These are phyloP conservation scores for Urocynchramus pylzowi DNA, from an alignment of 2,113 vertebrate genomes.

Conservation along the genomic window DNA sequence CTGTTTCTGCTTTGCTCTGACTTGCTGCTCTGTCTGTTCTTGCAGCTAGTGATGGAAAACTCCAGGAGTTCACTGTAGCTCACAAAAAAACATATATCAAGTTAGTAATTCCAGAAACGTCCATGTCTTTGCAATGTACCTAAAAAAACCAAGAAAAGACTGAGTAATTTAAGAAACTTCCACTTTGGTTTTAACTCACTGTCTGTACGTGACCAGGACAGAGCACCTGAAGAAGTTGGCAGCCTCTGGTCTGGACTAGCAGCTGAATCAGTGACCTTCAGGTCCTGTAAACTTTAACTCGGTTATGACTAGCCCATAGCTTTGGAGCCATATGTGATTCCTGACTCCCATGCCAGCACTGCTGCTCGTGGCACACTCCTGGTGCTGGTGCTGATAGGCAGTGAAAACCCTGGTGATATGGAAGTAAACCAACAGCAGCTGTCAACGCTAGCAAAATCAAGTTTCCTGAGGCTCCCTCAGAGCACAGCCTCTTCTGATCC, in stretches of 20 bases:
- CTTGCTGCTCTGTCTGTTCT: not conserved
- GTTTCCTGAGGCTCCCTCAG: not conserved
- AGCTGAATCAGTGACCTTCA: not conserved
- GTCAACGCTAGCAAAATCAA: not conserved
- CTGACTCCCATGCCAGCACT: not conserved
- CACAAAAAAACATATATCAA: no score
- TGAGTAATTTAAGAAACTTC: not conserved
- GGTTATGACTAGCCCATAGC: rapidly evolving
- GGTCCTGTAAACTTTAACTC: not conserved
- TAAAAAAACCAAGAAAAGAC: not conserved
- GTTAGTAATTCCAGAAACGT: not conserved
- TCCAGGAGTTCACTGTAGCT: not conserved
- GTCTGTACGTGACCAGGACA: not conserved
- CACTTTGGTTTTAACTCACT: not conserved
- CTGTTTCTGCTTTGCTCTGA: not conserved
- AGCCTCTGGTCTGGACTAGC: not conserved
- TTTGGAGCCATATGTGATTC: not conserved
- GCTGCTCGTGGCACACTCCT: not conserved
- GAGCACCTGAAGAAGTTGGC: not conserved
- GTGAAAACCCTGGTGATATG: rapidly evolving
- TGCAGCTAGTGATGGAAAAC: not conserved
- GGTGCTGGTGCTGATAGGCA: not conserved
- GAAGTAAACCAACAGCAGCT: not conserved
- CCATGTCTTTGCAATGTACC: not conserved
- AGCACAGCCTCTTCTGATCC: not conserved